phyloP scores from a whole-genome alignment of 30 jellyfish, hydroid and myxozoan genomes.

The Cassiopea andromeda region DNA sequence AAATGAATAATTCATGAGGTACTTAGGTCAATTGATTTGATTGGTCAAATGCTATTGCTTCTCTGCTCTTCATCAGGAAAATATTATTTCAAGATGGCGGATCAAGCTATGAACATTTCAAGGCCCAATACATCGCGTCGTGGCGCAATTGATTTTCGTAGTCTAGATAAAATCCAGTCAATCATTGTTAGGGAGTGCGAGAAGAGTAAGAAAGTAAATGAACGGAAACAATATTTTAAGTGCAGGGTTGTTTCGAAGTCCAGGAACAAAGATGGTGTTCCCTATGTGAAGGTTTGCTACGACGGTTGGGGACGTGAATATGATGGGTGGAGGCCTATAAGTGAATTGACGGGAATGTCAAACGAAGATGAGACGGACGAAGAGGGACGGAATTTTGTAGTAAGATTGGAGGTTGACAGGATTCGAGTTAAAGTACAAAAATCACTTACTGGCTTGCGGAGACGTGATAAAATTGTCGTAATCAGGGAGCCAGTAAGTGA shows the following conservation, averaged over 20 bases:
- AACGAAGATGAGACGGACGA: too few species aligned
- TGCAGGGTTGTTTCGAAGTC: slow-evolving; percentile 52
- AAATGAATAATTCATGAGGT: slow-evolving; percentile 38
- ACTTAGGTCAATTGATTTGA: slow-evolving; percentile 13
- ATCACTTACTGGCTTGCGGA: too few species aligned
- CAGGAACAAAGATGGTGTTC: slow-evolving; percentile 14
- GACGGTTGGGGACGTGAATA: too few species aligned
- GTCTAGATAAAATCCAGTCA: slow-evolving; percentile 36
- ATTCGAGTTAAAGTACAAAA: too few species aligned
- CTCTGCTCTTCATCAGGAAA: neutral
- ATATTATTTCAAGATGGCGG: neutral
- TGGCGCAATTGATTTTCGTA: slow-evolving; percentile 22
- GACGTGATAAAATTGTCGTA: too few species aligned
- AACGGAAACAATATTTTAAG: neutral
- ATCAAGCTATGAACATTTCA: slow-evolving; percentile 8
- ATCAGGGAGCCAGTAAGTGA: too few species aligned
- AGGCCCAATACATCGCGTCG: slow-evolving; percentile 38
- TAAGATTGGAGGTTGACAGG: too few species aligned
- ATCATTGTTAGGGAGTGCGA: slow-evolving; percentile 30
- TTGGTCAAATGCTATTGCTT: slow-evolving; percentile 19
- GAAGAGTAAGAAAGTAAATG: slow-evolving; percentile 12
- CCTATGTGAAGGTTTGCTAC: too few species aligned
- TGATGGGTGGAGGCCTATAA: neutral
- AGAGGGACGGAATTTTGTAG: too few species aligned
- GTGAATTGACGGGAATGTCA: too few species aligned